Conservation (phyloP, 1,140 invertebrate species). For the Platorchestia sp. region DNA sequence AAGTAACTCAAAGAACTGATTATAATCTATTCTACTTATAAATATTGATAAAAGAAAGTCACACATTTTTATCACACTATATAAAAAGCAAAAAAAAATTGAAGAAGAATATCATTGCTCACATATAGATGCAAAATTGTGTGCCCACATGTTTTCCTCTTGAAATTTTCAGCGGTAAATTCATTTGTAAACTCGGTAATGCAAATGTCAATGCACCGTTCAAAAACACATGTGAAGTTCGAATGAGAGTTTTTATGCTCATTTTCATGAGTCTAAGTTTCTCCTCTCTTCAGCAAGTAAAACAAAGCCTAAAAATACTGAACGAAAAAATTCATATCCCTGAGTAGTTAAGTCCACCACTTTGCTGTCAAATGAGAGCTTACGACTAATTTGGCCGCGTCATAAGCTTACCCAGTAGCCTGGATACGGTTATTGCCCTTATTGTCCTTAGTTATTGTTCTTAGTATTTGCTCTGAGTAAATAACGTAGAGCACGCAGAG, state of each 20-base stretch:
- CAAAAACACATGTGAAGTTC: background rate
- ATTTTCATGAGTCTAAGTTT: background rate
- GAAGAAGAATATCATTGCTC: too few relatives aligned
- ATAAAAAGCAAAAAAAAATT: too few relatives aligned
- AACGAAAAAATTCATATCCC: background rate
- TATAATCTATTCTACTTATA: too few relatives aligned
- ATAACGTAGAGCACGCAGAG: background rate
- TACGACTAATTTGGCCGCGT: background rate
- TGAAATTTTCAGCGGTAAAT: too few relatives aligned
- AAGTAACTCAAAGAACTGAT: too few relatives aligned
- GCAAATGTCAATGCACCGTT: too few relatives aligned
- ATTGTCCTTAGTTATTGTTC: constrained; percentile 1
- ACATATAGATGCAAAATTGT: too few relatives aligned
- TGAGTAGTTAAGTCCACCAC: background rate
- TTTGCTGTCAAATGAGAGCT: background rate
- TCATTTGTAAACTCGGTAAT: too few relatives aligned
- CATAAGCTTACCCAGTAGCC: background rate
- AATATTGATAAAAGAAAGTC: too few relatives aligned
- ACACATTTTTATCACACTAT: too few relatives aligned
- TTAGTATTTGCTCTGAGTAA: background rate
- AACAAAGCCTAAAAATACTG: background rate
- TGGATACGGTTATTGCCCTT: constrained; percentile 6
- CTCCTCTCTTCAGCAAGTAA: background rate
- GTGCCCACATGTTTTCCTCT: too few relatives aligned
- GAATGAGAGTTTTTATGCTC: background rate